These are phyloP conservation scores for Drosophila anomalipes DNA, from an alignment of 2,888 invertebrate species.

Conservation along the genomic window DNA sequence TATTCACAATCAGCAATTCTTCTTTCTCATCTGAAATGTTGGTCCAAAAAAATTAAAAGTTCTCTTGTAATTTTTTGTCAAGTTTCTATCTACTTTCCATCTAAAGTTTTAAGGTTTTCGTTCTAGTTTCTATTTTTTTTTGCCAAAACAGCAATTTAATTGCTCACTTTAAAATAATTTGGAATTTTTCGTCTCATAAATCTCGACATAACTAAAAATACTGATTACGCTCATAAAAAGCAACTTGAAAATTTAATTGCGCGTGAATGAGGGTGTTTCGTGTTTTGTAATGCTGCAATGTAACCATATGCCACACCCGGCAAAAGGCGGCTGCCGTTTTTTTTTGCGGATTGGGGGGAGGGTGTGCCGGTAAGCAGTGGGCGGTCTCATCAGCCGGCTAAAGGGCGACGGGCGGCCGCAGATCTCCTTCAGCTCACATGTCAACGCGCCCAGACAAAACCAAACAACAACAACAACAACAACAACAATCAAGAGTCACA, in stretches of 20 bases:
- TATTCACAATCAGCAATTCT: neutral
- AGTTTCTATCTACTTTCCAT: neutral
- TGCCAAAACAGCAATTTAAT: neutral
- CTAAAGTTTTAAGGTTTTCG: neutral
- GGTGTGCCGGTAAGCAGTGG: slow-evolving; percentile 61
- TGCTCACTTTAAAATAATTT: slow-evolving; percentile 1
- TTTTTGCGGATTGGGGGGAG: slow-evolving; percentile 8
- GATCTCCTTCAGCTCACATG: slow-evolving; percentile 61
- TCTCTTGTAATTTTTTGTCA: neutral
- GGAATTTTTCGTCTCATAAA: neutral
- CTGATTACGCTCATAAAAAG: slow-evolving; percentile 47
- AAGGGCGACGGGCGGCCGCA: slow-evolving; percentile 65
- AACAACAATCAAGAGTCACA: slow-evolving; percentile 62
- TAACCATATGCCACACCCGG: slow-evolving; percentile 70
- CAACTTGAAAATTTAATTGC: slow-evolving; percentile 80
- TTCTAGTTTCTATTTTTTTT: neutral
- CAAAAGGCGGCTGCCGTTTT: slow-evolving; percentile 56
- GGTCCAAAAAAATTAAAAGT: neutral
- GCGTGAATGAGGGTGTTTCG: slow-evolving; percentile 82
- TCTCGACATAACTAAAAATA: neutral
- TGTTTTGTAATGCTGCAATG: slow-evolving; percentile 51
- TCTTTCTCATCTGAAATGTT: too few species aligned
- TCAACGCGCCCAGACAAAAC: slow-evolving; percentile 73
- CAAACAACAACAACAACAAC: slow-evolving; percentile 60
- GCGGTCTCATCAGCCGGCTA: slow-evolving; percentile 76